Evolutionary conservation across 1,140 invertebrate species (phyloP), one percentile per base, ranked within the genome.

Genomic region (Zaprionus tsacasi): DNA sequence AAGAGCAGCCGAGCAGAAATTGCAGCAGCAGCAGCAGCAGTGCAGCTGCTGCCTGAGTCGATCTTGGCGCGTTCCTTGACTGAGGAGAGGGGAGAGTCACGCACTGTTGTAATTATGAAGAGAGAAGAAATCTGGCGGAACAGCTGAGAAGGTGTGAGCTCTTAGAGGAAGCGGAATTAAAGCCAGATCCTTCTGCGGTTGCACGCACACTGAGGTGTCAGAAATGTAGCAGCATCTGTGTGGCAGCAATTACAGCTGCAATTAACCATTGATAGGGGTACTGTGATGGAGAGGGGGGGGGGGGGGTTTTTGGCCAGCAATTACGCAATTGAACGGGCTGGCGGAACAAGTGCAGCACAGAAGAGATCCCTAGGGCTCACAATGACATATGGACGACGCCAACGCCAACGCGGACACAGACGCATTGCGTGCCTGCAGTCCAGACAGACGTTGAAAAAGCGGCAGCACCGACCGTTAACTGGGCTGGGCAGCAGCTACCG

Each of bases 71-170:
- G 80, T 60, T 79, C 69, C 76, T 77, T 63, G 58, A 21, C 30
- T 56, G 57, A 78, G 33, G 43, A 10, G 12, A n/a, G 17, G 12
- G 13, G n/a, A 63, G 45, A 77, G 70, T 73, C 75, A 77, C 75
- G 75, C 75, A 74, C 75, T 66, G 64, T 77, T 77, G 75, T 55
- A 74, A 74, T 76, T 76, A 72, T 54, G 63, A 21, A 21, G 58
- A 69, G 73, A 70, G 36, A 54, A 50, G 17, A 73, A 89, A 89
- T 89, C 86, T 81, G 79, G 72, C 63, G 54, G 68, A 89, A 89
- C 85, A 89, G 85, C 85, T 89, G 85, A 88, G 71, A 64, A 71
- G 69, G 75, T 78, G 70, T 66, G 76, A 64, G 43, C 35, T 55
- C 33, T 15, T 45, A 7, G n/a, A 71, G 61, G 69, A 76, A 81